Conservation (phyloP, 2,113 vertebrate genomes). For the Alethe castanea region DNA sequence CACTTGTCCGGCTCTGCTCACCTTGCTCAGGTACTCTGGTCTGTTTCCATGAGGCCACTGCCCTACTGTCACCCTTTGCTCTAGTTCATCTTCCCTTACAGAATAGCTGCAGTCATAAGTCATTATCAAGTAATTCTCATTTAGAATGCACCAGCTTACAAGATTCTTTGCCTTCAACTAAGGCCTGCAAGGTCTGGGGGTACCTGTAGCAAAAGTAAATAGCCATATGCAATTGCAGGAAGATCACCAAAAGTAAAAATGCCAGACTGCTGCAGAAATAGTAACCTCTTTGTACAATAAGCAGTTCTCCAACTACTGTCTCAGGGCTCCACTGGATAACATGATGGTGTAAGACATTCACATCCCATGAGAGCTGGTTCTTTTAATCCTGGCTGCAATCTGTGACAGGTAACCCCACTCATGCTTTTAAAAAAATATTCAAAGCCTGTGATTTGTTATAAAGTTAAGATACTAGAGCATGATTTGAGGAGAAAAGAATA, state of each 20-base stretch:
- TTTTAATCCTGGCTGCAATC: background rate
- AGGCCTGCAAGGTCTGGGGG: background rate
- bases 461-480: background rate
- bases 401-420: background rate
- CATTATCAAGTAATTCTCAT: background rate
- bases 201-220: background rate
- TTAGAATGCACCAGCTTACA: background rate
- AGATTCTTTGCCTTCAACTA: background rate
- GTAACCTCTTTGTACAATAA: background rate
- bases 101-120: background rate
- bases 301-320: background rate
- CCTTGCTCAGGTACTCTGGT: background rate
- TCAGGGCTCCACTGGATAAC: background rate
- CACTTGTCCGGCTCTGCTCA: background rate
- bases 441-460: background rate
- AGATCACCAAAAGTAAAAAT: background rate
- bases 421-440: background rate
- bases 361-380: background rate
- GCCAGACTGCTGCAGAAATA: background rate
- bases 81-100: background rate
- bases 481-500: background rate
- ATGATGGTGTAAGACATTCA: accelerated
- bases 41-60: background rate
- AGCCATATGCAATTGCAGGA: background rate
- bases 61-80: background rate